phyloP scores from a whole-genome alignment of 2,113 vertebrate genomes.

The Siphamia tubifer region DNA sequence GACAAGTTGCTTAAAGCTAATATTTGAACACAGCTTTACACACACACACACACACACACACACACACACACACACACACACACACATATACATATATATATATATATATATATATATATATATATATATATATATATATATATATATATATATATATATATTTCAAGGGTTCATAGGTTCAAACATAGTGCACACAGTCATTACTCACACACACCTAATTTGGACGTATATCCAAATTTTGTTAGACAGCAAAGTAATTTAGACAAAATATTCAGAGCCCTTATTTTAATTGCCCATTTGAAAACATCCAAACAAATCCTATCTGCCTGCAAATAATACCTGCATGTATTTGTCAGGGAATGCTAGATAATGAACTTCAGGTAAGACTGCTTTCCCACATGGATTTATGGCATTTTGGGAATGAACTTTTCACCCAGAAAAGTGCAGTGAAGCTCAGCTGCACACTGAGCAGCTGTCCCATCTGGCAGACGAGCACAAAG shows the following conservation, averaged over 20 bases:
- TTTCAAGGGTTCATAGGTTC: background rate
- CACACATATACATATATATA: too few species aligned
- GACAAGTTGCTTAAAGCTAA: too few species aligned
- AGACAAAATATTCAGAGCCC: background rate
- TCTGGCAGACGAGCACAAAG: slow-evolving; percentile 51
- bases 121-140: too few species aligned
- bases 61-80: too few species aligned
- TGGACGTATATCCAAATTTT: background rate
- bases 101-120: too few species aligned
- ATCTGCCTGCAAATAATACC: background rate
- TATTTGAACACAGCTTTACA: background rate
- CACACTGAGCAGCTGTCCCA: slow-evolving; percentile 51
- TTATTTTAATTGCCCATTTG: background rate
- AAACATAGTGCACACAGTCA: background rate
- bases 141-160: background rate
- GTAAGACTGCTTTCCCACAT: slow-evolving; percentile 13
- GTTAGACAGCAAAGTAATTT: background rate
- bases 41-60: too few species aligned
- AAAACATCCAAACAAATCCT: background rate
- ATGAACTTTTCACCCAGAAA: slow-evolving; percentile 62
- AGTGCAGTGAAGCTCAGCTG: slow-evolving; percentile 37
- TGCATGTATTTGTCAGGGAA: background rate
- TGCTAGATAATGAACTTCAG: slow-evolving; percentile 11
- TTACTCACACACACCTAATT: background rate
- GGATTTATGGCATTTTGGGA: slow-evolving; percentile 36